Evolutionary conservation across 37 sponge, comb jelly and placozoan genomes (phyloP), one percentile per base, ranked within the genome.

Genomic region (Dysidea cf. avara): DNA sequence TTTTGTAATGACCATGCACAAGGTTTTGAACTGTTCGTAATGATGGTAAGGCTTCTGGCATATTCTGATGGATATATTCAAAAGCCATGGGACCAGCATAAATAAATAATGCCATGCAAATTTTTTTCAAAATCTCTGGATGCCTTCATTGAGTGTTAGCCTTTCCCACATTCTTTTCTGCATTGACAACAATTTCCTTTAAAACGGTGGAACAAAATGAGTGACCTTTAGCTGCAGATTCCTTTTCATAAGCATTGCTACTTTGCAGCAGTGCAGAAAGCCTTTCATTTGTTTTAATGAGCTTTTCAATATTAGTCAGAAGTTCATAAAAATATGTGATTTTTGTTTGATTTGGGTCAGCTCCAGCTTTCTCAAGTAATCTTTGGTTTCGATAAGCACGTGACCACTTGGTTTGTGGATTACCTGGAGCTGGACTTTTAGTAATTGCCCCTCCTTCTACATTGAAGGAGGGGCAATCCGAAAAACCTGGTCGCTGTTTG

Each of bases 31-130:
- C 74, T 35, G 74, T 72, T 2, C 74, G 9, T 3, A 72, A 13
- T 1, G 60, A 57, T 28, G 74, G 74, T 7, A 72, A 61, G 20
- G 74, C 74, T n/a, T 72, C 25, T 7, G 48, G 48, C 55, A 85
- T 30, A 46, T 85, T 85, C 56, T 58, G 66, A 1, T 85, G 86
- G 3, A 85, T 6, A 78, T 78, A 85, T 1, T 78, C 68, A 56
- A 75, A 83, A 18, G 84, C 77, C 6, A 83, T 24, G 7, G 84
- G 77, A 3, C 84, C 84, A 38, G 71, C 20, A 39, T 76, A 76
- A 21, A 83, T 82, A 47, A 82, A 74, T 2, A 83, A 46, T 38
- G 77, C 32, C 49, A 77, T 76, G 14, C 64, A 17, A 69, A 83
- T 75, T 25, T 81, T 81, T 43, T 72, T 81, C 49, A 81, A 7